Evolutionary conservation across 2,113 vertebrate species (phyloP), one percentile per base, ranked within the genome.

Genomic region (Gobio gobio): DNA sequence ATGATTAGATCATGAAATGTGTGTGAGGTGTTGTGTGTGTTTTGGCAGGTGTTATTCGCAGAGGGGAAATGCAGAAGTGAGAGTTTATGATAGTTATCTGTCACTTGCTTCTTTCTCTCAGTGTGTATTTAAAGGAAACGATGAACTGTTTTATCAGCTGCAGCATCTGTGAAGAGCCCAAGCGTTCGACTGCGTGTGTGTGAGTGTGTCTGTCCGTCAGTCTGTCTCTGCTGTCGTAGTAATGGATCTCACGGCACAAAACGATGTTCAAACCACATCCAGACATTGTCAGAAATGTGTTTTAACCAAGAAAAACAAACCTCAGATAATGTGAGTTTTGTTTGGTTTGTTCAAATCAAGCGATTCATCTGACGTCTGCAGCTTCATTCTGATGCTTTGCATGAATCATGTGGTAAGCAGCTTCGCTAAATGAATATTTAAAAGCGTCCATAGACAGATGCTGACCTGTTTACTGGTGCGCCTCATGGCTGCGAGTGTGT

Each of bases 11-110:
- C 40, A 40, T 7, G 40, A 40, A 7, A 40, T 29, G 0, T 40
- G 64, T 74, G 36, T 68, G 5, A 1, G 10, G 51, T 24, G 64
- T 63, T 10, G 1, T 49, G 63, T 26, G n/a, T 81, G 59, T n/a
- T 36, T 24, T 59, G 22, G 36, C 78, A 84, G 47, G 68, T 85
- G 87, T 18, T 86, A 18, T 75, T 49, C 24, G 18, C 24, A 49
- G 22, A 75, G 24, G 47, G 1, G 33, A 82, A 86, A 83, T 83
- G 78, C 45, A 88, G 87, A 88, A 88, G 87, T 88, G 87, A 86
- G 66, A 88, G 82, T 83, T 24, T 9, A 45, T 51, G 45, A 59
- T 47, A 4, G n/a, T 83, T 47, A 79, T 64, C 74, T 47, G 22
- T 40, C 18, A 4, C 26, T 1, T 33, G 16, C 26, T 43, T 59